Percentiles rank a stretch among this genome's conserved stretches.
phyloP scores from a whole-genome alignment of 2,113 vertebrate species.

The Polypterus bichir region DNA sequence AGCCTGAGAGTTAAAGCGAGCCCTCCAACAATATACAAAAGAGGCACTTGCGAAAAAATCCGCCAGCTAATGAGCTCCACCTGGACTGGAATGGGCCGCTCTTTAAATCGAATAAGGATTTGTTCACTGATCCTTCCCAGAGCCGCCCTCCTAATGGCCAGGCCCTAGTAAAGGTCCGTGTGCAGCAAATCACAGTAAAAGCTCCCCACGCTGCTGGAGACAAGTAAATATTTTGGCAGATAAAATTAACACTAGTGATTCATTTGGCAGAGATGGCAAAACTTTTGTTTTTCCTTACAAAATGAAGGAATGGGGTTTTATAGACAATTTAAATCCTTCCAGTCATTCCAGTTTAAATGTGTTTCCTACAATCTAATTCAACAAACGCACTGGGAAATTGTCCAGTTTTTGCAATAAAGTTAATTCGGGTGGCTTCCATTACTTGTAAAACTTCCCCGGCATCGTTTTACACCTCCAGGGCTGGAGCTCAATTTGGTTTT shows the following conservation, averaged over 20 bases:
- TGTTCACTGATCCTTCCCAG: too few relatives aligned
- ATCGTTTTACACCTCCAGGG: slow-evolving; percentile 18
- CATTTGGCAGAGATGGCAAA: slow-evolving; percentile 15
- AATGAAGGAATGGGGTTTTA: slow-evolving; percentile 38
- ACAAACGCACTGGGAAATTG: slow-evolving; percentile 33
- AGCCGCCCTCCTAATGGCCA: too few relatives aligned
- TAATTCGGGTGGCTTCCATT: slow-evolving; percentile 34
- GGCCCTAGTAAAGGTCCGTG: too few relatives aligned
- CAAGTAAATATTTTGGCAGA: slow-evolving; percentile 13
- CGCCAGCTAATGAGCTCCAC: too few relatives aligned
- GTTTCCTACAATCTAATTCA: slow-evolving; percentile 52
- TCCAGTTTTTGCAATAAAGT: slow-evolving; percentile 29
- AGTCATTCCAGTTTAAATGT: slow-evolving; percentile 34
- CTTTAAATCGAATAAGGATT: too few relatives aligned
- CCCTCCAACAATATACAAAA: too few relatives aligned
- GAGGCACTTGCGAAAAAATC: too few relatives aligned
- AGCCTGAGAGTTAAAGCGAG: too few relatives aligned
- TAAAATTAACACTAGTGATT: slow-evolving; percentile 15
- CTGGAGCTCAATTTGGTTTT: slow-evolving; percentile 27
- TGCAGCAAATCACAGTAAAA: too few relatives aligned
- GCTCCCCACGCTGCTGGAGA: slow-evolving; percentile 8
- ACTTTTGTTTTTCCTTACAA: slow-evolving; percentile 31
- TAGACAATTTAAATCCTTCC: slow-evolving; percentile 43
- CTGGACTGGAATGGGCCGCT: too few relatives aligned
- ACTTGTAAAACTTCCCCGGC: slow-evolving; percentile 29